Percentiles rank a stretch among this genome's conserved stretches.
phyloP scores from a whole-genome alignment of 1,140 invertebrate genomes.

The Brachionus paranguensis region DNA sequence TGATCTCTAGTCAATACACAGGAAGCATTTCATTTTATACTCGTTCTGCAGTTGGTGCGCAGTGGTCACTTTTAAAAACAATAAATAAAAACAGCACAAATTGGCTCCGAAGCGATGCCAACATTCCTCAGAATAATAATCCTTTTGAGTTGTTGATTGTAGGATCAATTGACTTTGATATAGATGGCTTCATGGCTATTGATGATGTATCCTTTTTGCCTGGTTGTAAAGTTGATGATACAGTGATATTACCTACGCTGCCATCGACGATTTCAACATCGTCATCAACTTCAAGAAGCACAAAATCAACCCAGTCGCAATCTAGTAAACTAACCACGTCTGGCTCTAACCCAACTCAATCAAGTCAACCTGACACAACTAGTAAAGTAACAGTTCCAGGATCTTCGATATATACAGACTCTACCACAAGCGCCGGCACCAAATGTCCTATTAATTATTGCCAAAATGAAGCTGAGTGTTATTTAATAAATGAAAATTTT shows the following conservation, averaged over 20 bases:
- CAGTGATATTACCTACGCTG: constrained; percentile 14
- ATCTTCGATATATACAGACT: background rate
- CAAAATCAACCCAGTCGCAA: background rate
- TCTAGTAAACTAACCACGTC: background rate
- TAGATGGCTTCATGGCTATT: constrained; percentile 49
- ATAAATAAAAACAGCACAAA: background rate
- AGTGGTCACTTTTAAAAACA: background rate
- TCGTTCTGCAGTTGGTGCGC: background rate
- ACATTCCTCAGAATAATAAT: background rate
- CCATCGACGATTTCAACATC: background rate
- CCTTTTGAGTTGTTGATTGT: constrained; percentile 48
- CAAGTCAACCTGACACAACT: background rate
- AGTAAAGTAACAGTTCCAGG: background rate
- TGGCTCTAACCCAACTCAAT: background rate
- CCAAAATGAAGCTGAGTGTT: background rate
- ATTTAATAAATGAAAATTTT: background rate
- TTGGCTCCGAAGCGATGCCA: constrained; percentile 4
- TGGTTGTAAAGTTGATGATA: constrained; percentile 42
- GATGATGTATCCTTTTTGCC: constrained; percentile 54
- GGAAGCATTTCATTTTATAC: background rate
- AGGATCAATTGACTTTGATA: constrained; percentile 44
- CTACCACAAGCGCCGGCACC: background rate
- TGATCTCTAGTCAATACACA: background rate
- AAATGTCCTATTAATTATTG: constrained; percentile 5
- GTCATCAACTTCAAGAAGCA: background rate